Percentiles rank a stretch among this genome's conserved stretches.
These are phyloP conservation scores for Caenorhabditis afra DNA, from an alignment of 2,888 invertebrate genomes.

Conservation along the genomic window DNA sequence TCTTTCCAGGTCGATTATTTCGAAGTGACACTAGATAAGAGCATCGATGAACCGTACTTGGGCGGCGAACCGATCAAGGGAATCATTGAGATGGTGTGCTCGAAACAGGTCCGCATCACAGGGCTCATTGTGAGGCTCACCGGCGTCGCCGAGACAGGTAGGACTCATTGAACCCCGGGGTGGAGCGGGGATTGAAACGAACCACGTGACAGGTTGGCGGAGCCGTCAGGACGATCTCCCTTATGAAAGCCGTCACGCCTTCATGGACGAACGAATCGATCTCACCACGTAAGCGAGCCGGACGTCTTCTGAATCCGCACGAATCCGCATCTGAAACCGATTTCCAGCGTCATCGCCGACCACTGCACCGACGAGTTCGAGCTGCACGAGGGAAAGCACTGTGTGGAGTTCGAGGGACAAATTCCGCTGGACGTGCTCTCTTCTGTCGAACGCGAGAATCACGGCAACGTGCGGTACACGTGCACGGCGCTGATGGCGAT, in stretches of 20 bases:
- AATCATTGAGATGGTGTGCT: constrained; percentile 71
- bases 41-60: constrained; percentile 70
- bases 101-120: constrained; percentile 69
- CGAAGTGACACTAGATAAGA: constrained; percentile 74
- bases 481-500: constrained; percentile 77
- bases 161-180: too few species aligned
- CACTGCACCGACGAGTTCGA: constrained; percentile 76
- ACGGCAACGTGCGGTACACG: constrained; percentile 75
- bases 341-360: constrained; percentile 39
- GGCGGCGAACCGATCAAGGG: constrained; percentile 74
- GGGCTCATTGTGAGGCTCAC: constrained; percentile 73
- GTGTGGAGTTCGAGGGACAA: constrained; percentile 70
- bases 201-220: constrained; percentile 75
- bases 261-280: constrained; percentile 77
- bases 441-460: constrained; percentile 72
- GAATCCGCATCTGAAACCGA: neutral
- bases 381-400: constrained; percentile 74
- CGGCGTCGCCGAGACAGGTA: constrained; percentile 60
- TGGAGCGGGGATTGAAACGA: too few species aligned
- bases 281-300: constrained; percentile 70
- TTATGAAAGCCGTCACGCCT: constrained; percentile 75
- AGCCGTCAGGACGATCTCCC: constrained; percentile 72
- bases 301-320: neutral
- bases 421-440: constrained; percentile 76
- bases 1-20: constrained; percentile 74